Evolutionary conservation across 2,113 vertebrate genomes (phyloP), one percentile per base, ranked within the genome.

Genomic region (Aplodontia rufa): DNA sequence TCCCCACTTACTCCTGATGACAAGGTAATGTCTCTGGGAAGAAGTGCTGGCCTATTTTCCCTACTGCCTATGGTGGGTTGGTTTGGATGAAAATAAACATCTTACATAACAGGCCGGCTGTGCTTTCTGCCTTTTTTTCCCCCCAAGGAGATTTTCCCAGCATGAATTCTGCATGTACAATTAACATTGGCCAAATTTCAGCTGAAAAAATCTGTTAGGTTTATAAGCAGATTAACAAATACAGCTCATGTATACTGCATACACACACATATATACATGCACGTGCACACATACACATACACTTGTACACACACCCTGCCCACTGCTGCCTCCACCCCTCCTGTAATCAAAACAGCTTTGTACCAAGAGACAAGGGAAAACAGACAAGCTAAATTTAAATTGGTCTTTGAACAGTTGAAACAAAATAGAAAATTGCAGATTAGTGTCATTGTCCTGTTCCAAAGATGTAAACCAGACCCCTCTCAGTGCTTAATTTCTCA

Each of bases 21-120:
- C 75, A 60, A 91, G 95, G 88, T 94, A 94, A 98, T 98, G 96
- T 98, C 97, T 98, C 28, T 69, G 86, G 90, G 97, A 95, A 95
- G 97, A 95, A 97, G 95, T 47, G 81, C 96, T 98, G 98, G 51
- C 98, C 98, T 98, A 97, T 97, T 98, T 98, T 98, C 97, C 97
- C 72, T 92, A 55, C 66, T 97, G 97, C 95, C 74, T 98, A 95
- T 92, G 93, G 97, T 97, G 97, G 93, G 93, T 93, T 97, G 95
- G 91, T 93, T 75, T 95, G 93, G 97, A 90, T 98, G 82, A 97
- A 98, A 98, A 98, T 98, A 98, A 99, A 98, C 98, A 98, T 97
- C 98, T 99, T 99, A 98, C 93, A 98, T 98, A 99, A 99, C 96
- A 97, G 88, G 75, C 98, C 69, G 90, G 97, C 98, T 98, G 98